These are phyloP conservation scores for Acronicta alni DNA, from an alignment of 2,888 invertebrate species.

Conservation along the genomic window DNA sequence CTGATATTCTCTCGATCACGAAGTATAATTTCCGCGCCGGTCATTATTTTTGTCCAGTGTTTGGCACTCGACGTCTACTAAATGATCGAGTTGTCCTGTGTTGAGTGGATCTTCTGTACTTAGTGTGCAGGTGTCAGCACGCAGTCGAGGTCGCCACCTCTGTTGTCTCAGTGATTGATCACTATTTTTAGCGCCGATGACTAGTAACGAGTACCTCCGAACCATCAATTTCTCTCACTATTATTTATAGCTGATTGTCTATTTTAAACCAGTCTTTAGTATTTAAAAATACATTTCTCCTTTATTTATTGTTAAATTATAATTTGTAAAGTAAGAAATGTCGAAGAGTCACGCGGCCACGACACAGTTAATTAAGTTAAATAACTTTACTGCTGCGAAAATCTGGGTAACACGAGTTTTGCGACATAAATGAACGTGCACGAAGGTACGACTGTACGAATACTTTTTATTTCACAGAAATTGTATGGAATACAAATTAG, in stretches of 20 bases:
- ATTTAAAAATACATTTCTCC: not conserved
- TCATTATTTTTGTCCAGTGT: too few species aligned
- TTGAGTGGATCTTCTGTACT: conserved; percentile 4
- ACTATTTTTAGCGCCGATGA: conserved; percentile 26
- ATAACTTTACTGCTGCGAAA: not conserved
- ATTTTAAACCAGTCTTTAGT: conserved; percentile 1
- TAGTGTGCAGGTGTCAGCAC: not conserved
- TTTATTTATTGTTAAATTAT: too few species aligned
- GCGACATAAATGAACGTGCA: not conserved
- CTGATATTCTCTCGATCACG: too few species aligned
- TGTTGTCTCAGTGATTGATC: conserved; percentile 30
- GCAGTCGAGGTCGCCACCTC: conserved; percentile 15
- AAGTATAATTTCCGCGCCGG: too few species aligned
- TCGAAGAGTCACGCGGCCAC: too few species aligned
- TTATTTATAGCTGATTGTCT: conserved; percentile 4
- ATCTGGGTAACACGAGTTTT: not conserved
- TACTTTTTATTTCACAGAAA: not conserved
- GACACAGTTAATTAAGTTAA: not conserved
- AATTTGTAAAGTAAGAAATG: too few species aligned
- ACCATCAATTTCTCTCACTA: conserved; percentile 16
- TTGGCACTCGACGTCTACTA: too few species aligned
- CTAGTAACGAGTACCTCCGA: conserved; percentile 7
- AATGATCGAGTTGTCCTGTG: not conserved
- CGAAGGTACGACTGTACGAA: too few species aligned
- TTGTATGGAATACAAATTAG: not conserved